Percentiles rank a stretch among this genome's conserved stretches.
Conservation (phyloP, 2,888 invertebrate species). For the Metellina segmentata region DNA sequence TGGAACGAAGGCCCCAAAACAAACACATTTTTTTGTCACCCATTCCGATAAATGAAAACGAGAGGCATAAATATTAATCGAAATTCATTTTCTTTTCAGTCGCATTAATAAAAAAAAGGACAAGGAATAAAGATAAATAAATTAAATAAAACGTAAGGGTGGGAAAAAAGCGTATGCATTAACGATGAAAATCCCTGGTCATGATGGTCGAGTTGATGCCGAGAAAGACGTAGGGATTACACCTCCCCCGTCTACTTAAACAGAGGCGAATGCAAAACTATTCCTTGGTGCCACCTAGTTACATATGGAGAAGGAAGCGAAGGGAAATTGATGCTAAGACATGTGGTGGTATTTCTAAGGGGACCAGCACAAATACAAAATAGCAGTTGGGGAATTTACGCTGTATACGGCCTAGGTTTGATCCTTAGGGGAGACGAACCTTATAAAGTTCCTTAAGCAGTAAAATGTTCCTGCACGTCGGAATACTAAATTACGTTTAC, state of each 20-base stretch:
- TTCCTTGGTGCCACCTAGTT: conserved; percentile 21
- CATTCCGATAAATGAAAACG: conserved; percentile 52
- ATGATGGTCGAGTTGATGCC: neutral
- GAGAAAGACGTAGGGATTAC: neutral
- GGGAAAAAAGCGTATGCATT: conserved; percentile 50
- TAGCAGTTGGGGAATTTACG: too few relatives aligned
- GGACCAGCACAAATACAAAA: conserved; percentile 26
- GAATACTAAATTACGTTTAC: too few relatives aligned
- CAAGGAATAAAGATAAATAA: conserved; percentile 48
- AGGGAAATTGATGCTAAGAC: conserved; percentile 33
- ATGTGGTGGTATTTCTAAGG: neutral
- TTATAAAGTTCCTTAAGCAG: too few relatives aligned
- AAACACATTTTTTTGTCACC: neutral
- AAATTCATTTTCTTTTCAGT: conserved; percentile 27
- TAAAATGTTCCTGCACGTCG: too few relatives aligned
- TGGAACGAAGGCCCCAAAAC: neutral
- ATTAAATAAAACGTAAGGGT: conserved; percentile 32
- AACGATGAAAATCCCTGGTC: conserved; percentile 46
- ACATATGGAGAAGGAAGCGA: conserved; percentile 47
- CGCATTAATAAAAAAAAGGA: conserved; percentile 59
- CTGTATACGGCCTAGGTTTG: too few relatives aligned
- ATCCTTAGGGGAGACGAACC: too few relatives aligned
- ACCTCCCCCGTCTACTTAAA: conserved; percentile 53
- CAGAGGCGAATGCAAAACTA: conserved; percentile 52
- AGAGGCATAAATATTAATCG: conserved; percentile 72